Base-by-base conservation (phyloP, 1,140 invertebrate genomes). In the Linepithema humile region DNA sequence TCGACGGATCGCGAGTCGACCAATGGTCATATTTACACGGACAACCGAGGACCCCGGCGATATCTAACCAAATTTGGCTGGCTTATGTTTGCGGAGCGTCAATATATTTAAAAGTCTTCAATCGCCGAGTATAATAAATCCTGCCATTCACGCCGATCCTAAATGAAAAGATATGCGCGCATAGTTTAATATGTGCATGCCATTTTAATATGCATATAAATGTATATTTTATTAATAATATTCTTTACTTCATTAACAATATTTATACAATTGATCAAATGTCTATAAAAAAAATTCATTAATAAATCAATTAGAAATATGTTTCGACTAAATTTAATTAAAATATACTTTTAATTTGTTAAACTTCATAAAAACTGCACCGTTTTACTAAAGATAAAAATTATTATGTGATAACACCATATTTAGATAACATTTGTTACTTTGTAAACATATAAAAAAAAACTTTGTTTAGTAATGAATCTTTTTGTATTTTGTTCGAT, bases 1-100 rank as follows among this genome's bases (percentile, higher is more conserved):
- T 10, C 29, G 23, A 3, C 45, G 60, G 65, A 65, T 67, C 40
- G 59, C 43, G 43, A 67, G 23, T n/a, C 43, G 45, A 29, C 20
- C 70, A 12, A 7, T 40, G 7, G 23, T 23, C 4, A 7, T 78
- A 23, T 69, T 78, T 78, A 53, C 75, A 53, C 62, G 64, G 35
- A 67, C 60, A 20, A 55, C 32, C 35, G 23, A 69, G 17, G 65
- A 55, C 38, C 48, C 23, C 32, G 23, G 7, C 23, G 48, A 57
- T 69, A 70, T n/a, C 35, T 69, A 78, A 78, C 32, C 15, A 48
- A 57, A 80, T 80, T 80, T 80, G 12, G 26, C 12, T 29, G n/a
- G 20, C 7, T 57, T n/a, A n/a, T 38, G 75, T 80, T 80, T 80
- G 64, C 26, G 7, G 48, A 69, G 40, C n/a, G 48, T 80, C 48